Base-by-base conservation (phyloP, 1,140 invertebrate genomes). In the Limonius californicus region DNA sequence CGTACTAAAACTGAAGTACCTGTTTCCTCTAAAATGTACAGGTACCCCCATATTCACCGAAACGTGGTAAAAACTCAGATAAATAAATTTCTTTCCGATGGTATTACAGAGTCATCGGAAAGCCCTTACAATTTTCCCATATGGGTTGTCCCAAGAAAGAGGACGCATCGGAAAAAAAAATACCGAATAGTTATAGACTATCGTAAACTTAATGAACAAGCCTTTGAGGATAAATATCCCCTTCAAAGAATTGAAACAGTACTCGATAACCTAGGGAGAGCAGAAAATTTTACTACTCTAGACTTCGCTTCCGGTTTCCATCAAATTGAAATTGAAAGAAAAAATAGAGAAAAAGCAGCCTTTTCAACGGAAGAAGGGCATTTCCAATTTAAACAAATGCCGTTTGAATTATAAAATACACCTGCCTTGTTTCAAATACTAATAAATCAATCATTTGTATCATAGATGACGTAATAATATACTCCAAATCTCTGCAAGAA, bases 191-290 rank as follows among this genome's bases (percentile, higher is more conserved):
- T 71, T 0, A 67, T 74, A 12, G 72, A 75, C 56, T 74, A 65
- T 57, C 32, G 72, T n/a, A 68, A 70, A 67, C 20, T 74, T 12
- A 76, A 75, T 67, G 54, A 69, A 23, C 58, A 66, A 14, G 72
- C 71, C 3, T 63, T 74, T 15, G 39, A 62, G 2, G 80, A 83
- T 62, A 58, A 66, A 21, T 83, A 72, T 68, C 81, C 81, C 2
- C 66, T 84, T 6, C 81, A 81, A 9, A 68, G 76, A 8, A 80
- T 82, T 12, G 73, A 74, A 16, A 76, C 81, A 16, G 69, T 74
- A 42, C 63, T 84, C 21, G 72, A 78, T 54, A 72, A 71, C 59
- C 60, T 82, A 42, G 68, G 70, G 7, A 71, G 70, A 3, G 53
- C 67, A 12, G 68, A 65, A 20, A 76, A 70, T 47, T 82, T 81